Percentiles rank a stretch among this genome's conserved stretches.
These are phyloP conservation scores for Pagetopsis macropterus DNA, from an alignment of 2,797 vertebrate genomes.

Conservation along the genomic window DNA sequence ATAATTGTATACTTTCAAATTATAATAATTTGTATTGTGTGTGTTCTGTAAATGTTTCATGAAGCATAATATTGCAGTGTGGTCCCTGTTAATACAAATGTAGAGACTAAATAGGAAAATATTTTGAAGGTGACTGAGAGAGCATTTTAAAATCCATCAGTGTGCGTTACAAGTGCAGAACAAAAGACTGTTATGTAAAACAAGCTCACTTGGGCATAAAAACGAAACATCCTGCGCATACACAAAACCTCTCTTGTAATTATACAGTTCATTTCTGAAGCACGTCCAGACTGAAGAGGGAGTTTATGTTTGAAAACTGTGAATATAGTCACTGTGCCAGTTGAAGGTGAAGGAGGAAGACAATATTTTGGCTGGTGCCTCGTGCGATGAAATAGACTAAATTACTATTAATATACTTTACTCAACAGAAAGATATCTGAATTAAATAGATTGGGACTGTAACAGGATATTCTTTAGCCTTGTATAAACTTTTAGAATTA, in stretches of 20 bases:
- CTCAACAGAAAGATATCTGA: slow-evolving; percentile 18
- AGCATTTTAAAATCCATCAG: slow-evolving; percentile 32
- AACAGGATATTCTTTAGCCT: slow-evolving; percentile 9
- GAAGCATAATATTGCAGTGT: slow-evolving; percentile 14
- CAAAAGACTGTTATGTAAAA: slow-evolving; percentile 58
- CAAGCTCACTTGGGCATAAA: slow-evolving; percentile 51
- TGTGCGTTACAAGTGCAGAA: slow-evolving; percentile 40
- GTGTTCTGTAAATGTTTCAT: background rate
- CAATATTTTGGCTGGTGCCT: slow-evolving; percentile 44
- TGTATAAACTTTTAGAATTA: slow-evolving; percentile 11
- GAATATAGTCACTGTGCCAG: slow-evolving; percentile 34
- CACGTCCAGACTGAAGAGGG: slow-evolving; percentile 28
- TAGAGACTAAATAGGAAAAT: slow-evolving; percentile 34
- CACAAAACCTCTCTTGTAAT: slow-evolving; percentile 33
- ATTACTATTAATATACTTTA: slow-evolving; percentile 42
- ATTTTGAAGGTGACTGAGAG: slow-evolving; percentile 45
- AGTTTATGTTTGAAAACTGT: slow-evolving; percentile 44
- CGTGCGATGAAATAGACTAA: slow-evolving; percentile 34
- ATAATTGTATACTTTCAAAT: background rate
- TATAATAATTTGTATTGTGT: background rate
- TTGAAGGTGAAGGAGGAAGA: slow-evolving; percentile 24
- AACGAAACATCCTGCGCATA: slow-evolving; percentile 36
- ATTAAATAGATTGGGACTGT: slow-evolving; percentile 28
- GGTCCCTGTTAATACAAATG: slow-evolving; percentile 24
- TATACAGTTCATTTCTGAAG: slow-evolving; percentile 24